Evolutionary conservation across 1,140 invertebrate genomes (phyloP).

Genomic region (Drosophila kanapiae): DNA sequence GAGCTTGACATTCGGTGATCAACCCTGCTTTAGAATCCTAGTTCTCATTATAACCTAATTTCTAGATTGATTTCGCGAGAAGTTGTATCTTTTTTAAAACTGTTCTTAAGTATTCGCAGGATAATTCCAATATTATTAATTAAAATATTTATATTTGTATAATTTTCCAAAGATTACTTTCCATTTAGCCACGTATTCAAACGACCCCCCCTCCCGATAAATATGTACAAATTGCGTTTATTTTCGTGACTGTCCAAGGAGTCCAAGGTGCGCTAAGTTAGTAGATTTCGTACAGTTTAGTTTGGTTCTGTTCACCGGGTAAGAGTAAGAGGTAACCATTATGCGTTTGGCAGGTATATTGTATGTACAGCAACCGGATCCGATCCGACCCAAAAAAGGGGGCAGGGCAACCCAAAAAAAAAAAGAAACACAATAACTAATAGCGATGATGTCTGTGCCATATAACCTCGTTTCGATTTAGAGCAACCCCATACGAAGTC

Average conservation of each 20-base stretch:
- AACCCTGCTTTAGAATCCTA: too few species aligned
- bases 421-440: conserved; percentile 38
- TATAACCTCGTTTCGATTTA: conserved; percentile 71
- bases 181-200: neutral
- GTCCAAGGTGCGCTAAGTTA: conserved; percentile 74
- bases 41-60: too few species aligned
- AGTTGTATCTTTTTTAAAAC: too few species aligned
- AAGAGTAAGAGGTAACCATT: conserved; percentile 35
- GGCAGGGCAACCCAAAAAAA: conserved; percentile 31
- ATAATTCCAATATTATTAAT: neutral
- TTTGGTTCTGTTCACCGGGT: conserved; percentile 51
- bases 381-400: conserved; percentile 31
- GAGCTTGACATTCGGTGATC: too few species aligned
- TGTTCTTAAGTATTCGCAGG: neutral
- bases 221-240: conserved; percentile 56
- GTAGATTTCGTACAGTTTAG: conserved; percentile 73
- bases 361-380: conserved; percentile 39
- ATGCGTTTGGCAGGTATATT: conserved; percentile 35
- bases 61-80: too few species aligned
- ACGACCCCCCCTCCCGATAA: conserved; percentile 8
- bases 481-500: conserved; percentile 32
- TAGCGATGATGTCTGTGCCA: conserved; percentile 47
- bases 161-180: neutral
- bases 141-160: too few species aligned
- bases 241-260: conserved; percentile 62